Percentiles rank a stretch among this genome's conserved stretches.
phyloP scores from a whole-genome alignment of 1,140 invertebrate species.

The Achatina immaculata region DNA sequence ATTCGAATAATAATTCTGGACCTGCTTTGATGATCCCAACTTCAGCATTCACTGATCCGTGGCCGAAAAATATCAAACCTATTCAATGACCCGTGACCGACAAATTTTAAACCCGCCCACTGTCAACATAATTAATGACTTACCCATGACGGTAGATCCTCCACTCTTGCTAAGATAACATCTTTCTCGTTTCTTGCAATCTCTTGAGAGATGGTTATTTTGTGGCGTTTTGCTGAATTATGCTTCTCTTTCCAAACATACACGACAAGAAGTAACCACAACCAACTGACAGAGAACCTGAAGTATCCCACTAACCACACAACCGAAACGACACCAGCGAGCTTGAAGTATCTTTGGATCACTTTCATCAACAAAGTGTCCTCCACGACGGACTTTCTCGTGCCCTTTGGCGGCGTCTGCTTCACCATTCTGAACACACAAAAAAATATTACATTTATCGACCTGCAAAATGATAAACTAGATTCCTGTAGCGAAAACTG shows the following conservation, averaged over 20 bases:
- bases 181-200: conserved; percentile 87
- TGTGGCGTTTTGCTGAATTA: conserved; percentile 81
- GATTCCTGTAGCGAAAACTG: too few relatives aligned
- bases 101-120: not conserved
- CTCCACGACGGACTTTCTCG: conserved; percentile 52
- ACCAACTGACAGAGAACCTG: conserved; percentile 88
- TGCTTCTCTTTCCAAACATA: conserved; percentile 85
- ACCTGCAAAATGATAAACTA: too few relatives aligned
- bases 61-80: not conserved
- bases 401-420: conserved; percentile 21
- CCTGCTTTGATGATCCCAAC: too few relatives aligned
- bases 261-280: conserved; percentile 84
- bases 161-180: conserved; percentile 84
- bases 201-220: conserved; percentile 84
- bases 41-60: conserved; percentile 1
- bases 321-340: conserved; percentile 56
- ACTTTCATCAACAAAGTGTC: conserved; percentile 57
- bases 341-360: conserved; percentile 60
- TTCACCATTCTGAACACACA: conserved; percentile 27
- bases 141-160: conserved; percentile 94
- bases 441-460: too few relatives aligned
- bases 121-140: conserved; percentile 44
- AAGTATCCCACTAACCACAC: conserved; percentile 86
- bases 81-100: not conserved
- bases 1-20: too few relatives aligned